phyloP scores from a whole-genome alignment of 2,797 vertebrate genomes.

The Zalophus californianus region DNA sequence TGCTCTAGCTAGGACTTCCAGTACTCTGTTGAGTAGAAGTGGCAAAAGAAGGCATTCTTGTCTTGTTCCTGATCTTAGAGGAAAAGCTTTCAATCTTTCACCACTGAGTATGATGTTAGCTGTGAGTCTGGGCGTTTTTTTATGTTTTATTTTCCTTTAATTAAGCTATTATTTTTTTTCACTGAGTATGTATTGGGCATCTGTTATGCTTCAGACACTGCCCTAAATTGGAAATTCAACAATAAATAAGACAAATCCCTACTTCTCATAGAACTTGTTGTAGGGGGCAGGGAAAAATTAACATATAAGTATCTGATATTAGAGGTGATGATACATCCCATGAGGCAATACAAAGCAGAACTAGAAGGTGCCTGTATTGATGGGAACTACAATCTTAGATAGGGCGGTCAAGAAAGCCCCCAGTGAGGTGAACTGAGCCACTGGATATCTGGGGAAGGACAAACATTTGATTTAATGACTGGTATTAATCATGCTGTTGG shows the following conservation, averaged over 20 bases:
- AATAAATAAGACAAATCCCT: constrained; percentile 42
- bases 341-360: not conserved
- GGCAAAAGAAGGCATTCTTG: not conserved
- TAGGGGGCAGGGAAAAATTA: not conserved
- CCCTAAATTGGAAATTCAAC: not conserved
- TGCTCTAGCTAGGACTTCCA: not conserved
- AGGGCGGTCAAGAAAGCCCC: not conserved
- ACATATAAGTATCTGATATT: constrained; percentile 5
- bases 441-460: not conserved
- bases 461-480: not conserved
- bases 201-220: not conserved
- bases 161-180: constrained; percentile 39
- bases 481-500: not conserved
- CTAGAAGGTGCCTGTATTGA: not conserved
- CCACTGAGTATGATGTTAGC: not conserved
- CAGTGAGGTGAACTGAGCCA: not conserved
- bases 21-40: not conserved
- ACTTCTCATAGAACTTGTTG: not conserved
- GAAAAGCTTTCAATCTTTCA: not conserved
- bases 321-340: not conserved
- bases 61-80: not conserved
- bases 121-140: not conserved
- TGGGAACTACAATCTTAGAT: not conserved
- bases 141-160: constrained; percentile 23
- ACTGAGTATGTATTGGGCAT: not conserved